Base-by-base conservation (phyloP, 2,113 vertebrate species). In the Vombatus ursinus region DNA sequence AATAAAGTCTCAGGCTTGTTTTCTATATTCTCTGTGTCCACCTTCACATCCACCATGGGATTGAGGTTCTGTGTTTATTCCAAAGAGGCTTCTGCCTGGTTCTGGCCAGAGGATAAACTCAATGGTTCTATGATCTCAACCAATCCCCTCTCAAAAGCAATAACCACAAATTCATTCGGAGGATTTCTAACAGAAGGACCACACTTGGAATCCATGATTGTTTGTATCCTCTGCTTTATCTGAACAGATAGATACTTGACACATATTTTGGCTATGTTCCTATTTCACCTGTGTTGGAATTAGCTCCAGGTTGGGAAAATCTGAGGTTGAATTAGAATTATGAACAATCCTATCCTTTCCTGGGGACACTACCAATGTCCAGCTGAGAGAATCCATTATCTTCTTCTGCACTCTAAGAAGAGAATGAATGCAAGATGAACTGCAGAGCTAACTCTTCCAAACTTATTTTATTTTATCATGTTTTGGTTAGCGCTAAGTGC, bases 31-130 rank as follows among this genome's bases (percentile, higher is more conserved):
- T 98, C 99, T 0, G 98, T 96, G 96, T 99, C 99, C 0, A 99
- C 99, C 14, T 99, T 99, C 37, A 99, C 99, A 0, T 99, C 99
- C 90, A 99, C 99, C 99, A 99, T 99, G 0, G 99, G 99, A 94
- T 99, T 99, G 91, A 99, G 99, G 96, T 99, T 99, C 98, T 99
- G 99, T 0, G 99, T 99, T 23, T 99, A 98, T 93, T 99, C 99
- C 98, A 99, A 94, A 0, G 99, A 99, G 0, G 99, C 99, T 97
- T 99, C 98, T 0, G 99, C 99, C 12, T 99, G 98, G 95, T 99
- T 99, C 91, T 98, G 98, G 48, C 99, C 99, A 96, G 97, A 91
- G 49, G 99, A 99, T 0, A 61, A 14, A 31, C 68, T 84, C 16
- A 22, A 44, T 84, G 44, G n/a, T 2, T 84, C 37, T 44, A 44